Base-by-base conservation (phyloP, 2,888 invertebrate genomes). In the Dendrolimus pini region DNA sequence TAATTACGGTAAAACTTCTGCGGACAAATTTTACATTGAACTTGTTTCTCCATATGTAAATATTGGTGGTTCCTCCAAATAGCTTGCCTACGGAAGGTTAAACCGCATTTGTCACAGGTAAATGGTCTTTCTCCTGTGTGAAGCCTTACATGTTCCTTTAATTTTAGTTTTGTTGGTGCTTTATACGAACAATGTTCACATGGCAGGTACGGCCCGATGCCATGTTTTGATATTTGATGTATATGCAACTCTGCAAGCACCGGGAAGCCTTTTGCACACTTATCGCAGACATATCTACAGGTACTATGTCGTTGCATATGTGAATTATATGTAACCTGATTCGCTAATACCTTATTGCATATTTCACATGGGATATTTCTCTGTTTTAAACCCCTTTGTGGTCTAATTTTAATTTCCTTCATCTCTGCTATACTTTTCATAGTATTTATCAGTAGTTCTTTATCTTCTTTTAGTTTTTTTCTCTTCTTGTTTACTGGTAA, bases 111-210 rank as follows among this genome's bases (percentile, higher is more conserved):
- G 1, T 89, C 88, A 63, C 90, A 90, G 0, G 86, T 74, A 47
- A 83, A 89, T 0, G 90, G 90, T 30, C 89, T 61, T 60, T 89
- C 89, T 0, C 89, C 89, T 0, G 89, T 83, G 58, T 90, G 90
- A 7, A 86, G 56, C 9, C 89, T 60, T 41, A 79, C 74, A 62
- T 90, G 89, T 69, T 88, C 89, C 0, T 75, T 76, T 54, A 90
- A 65, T 41, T 78, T 80, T 18, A 77, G 64, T 41, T 74, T 78
- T 52, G 77, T 71, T 0, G 82, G 75, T 1, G 86, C 84, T 72
- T 86, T 87, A 61, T 78, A 89, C 0, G 77, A 64, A 52, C 89
- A 90, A 30, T 78, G 75, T 10, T 81, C 75, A 60, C 89, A 90
- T 63, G 80, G 71, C 9, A 82, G 62, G 57, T 68, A 77, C 0